These are phyloP conservation scores for Pycnonotus jocosus DNA, from an alignment of 2,113 vertebrate genomes.

Conservation along the genomic window DNA sequence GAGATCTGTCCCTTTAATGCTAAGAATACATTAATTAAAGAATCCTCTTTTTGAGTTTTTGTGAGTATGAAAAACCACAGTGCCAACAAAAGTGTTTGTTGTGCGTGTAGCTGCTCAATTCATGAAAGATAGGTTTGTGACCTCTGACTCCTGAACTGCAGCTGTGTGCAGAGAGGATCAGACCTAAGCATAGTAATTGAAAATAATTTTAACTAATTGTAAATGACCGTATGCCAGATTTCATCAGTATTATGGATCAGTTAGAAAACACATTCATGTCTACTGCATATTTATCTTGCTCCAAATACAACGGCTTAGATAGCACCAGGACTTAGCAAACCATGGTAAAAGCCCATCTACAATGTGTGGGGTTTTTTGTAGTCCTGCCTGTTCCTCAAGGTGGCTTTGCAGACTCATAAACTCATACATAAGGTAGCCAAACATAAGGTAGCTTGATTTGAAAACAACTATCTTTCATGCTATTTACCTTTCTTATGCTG, in stretches of 20 bases:
- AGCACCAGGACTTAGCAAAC: not conserved
- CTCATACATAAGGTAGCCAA: not conserved
- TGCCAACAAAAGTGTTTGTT: not conserved
- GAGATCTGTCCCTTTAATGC: not conserved
- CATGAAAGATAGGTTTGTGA: not conserved
- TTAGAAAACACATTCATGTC: not conserved
- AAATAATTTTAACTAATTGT: not conserved
- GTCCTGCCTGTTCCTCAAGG: not conserved
- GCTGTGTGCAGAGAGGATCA: not conserved
- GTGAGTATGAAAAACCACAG: not conserved
- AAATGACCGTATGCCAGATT: not conserved
- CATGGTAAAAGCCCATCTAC: not conserved
- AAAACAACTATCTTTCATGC: not conserved
- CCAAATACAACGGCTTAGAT: not conserved
- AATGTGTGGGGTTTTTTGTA: not conserved
- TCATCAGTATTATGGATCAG: not conserved
- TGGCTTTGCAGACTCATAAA: not conserved
- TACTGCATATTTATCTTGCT: not conserved
- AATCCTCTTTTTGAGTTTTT: not conserved
- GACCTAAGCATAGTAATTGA: not conserved
- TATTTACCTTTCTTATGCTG: slow-evolving; percentile 36
- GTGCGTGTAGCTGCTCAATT: not conserved
- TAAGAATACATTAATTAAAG: not conserved
- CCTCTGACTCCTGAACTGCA: not conserved
- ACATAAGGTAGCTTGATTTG: not conserved